Percentiles rank a stretch among this genome's conserved stretches.
These are phyloP conservation scores for Semnopithecus entellus DNA, from an alignment of 2,113 vertebrate species.

Conservation along the genomic window DNA sequence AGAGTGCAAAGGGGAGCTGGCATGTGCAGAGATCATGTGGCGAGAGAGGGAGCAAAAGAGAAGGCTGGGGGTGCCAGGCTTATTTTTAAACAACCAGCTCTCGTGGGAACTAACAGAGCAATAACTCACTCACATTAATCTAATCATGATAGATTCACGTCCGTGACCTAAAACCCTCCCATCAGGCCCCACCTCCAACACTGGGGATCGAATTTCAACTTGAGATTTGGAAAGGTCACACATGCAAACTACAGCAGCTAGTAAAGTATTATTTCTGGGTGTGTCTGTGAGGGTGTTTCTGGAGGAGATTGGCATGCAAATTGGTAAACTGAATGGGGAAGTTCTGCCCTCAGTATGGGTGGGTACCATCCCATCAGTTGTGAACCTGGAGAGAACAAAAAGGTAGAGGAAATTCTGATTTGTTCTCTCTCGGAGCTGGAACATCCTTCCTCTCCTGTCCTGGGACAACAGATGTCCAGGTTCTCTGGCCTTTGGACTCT, in stretches of 20 bases:
- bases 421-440: background rate
- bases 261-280: background rate
- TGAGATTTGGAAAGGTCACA: background rate
- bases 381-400: background rate
- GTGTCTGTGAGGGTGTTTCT: background rate
- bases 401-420: background rate
- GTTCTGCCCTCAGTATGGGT: background rate
- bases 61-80: background rate
- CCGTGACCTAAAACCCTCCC: background rate
- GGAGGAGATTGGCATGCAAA: background rate
- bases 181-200: background rate
- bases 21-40: background rate
- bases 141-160: background rate
- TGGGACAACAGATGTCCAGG: background rate
- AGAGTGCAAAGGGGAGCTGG: background rate
- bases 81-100: background rate
- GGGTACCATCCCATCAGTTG: too few species aligned
- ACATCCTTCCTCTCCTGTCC: background rate
- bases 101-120: background rate
- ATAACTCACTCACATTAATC: background rate
- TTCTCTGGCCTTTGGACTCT: background rate
- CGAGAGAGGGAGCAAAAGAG: background rate
- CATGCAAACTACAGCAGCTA: background rate
- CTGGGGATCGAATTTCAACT: background rate
- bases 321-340: background rate